A percentile compares a stretch with the other conserved stretches of the same genome.
Evolutionary conservation across 37 sponge, comb jelly and placozoan species (phyloP).

Genomic region (Beroe forskalii): DNA sequence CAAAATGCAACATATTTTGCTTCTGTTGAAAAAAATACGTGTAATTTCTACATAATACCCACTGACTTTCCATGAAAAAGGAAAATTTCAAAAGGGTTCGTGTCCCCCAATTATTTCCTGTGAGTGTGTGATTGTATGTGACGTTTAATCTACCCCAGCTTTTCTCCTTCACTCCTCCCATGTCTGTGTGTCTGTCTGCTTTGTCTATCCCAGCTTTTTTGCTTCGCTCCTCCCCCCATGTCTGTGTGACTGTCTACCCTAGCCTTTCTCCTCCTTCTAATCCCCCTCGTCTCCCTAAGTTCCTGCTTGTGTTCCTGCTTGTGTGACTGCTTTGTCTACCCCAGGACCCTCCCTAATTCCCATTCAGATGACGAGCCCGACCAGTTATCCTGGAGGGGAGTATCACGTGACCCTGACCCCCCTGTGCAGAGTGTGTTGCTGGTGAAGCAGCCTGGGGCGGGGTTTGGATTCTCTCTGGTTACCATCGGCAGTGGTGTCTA

Average conservation of each 20-base stretch:
- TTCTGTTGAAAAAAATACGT: too few species aligned
- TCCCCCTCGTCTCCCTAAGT: not conserved
- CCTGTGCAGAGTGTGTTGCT: not conserved
- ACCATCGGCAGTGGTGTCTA: slow-evolving; percentile 10
- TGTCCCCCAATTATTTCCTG: too few species aligned
- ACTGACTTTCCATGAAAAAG: too few species aligned
- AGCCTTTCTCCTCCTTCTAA: not conserved
- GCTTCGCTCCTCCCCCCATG: not conserved
- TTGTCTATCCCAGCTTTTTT: not conserved
- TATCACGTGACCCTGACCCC: not conserved
- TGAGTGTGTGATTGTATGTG: too few species aligned
- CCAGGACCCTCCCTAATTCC: too few species aligned
- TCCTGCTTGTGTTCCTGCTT: not conserved
- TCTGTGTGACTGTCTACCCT: not conserved
- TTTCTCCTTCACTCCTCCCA: too few species aligned
- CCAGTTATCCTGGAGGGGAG: slow-evolving; percentile 13
- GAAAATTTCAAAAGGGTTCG: too few species aligned
- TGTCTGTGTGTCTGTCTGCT: too few species aligned
- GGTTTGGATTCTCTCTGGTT: slow-evolving; percentile 58
- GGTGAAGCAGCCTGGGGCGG: not conserved
- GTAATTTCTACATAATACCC: too few species aligned
- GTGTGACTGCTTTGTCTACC: not conserved
- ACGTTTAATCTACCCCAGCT: too few species aligned
- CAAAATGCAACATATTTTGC: too few species aligned
- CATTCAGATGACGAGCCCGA: slow-evolving; percentile 56